These are phyloP conservation scores for Arizona elegans DNA, from an alignment of 2,113 vertebrate genomes.

Conservation along the genomic window DNA sequence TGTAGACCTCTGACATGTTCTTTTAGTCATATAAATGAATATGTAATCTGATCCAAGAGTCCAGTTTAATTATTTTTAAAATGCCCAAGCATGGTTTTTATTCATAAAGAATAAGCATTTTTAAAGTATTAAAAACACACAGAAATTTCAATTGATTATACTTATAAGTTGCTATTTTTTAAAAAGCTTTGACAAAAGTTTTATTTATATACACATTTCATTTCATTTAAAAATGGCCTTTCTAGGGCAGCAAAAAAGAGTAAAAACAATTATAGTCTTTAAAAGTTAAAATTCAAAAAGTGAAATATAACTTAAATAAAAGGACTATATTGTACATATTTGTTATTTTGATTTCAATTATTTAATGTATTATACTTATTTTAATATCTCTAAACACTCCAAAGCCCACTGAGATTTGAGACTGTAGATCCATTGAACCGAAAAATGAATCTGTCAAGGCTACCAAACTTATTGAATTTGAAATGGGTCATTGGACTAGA, in stretches of 20 bases:
- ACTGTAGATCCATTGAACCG: not conserved
- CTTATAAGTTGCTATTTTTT: not conserved
- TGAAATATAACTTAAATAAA: not conserved
- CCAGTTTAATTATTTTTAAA: conserved; percentile 9
- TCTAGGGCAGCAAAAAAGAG: not conserved
- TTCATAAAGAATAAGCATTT: not conserved
- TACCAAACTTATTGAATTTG: not conserved
- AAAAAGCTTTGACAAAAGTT: not conserved
- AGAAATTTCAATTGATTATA: not conserved
- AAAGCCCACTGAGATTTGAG: not conserved
- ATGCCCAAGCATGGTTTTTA: rapidly evolving
- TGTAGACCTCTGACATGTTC: conserved; percentile 75
- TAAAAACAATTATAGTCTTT: not conserved
- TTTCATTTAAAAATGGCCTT: not conserved
- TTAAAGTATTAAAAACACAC: not conserved
- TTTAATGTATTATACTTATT: not conserved
- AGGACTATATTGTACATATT: not conserved
- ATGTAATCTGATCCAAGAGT: conserved; percentile 84
- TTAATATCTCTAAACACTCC: not conserved
- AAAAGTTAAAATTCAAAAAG: not conserved
- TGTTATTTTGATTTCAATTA: not conserved
- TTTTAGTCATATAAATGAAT: conserved; percentile 45
- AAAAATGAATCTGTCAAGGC: not conserved
- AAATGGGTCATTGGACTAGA: not conserved
- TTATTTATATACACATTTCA: not conserved